phyloP scores from a whole-genome alignment of 2,113 vertebrate genomes.

The Larimichthys crocea region DNA sequence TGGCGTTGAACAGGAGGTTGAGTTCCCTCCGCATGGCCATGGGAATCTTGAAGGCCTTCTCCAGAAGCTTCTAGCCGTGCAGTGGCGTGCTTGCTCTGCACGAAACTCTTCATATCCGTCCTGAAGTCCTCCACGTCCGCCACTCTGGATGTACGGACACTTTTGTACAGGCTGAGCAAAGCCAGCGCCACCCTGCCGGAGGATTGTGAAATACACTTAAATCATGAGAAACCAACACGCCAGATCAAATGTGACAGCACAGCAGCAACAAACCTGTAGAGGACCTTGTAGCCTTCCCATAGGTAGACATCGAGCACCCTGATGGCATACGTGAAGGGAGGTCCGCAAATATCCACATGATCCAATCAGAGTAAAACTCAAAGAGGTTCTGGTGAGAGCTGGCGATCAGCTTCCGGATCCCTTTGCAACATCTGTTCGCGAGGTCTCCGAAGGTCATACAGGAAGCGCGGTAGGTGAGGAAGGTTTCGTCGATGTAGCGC shows the following conservation, averaged over 20 bases:
- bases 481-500: slow-evolving; percentile 89
- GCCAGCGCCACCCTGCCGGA: slow-evolving; percentile 86
- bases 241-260: neutral
- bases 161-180: slow-evolving; percentile 87
- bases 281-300: slow-evolving; percentile 91
- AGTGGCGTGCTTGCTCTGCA: slow-evolving; percentile 81
- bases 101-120: slow-evolving; percentile 86
- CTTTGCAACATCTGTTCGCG: slow-evolving; percentile 89
- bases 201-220: slow-evolving; percentile 34
- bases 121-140: slow-evolving; percentile 84
- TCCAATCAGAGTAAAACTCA: slow-evolving; percentile 91
- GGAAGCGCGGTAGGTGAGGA: slow-evolving; percentile 87
- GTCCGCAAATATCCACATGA: slow-evolving; percentile 90
- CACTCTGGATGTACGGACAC: slow-evolving; percentile 79
- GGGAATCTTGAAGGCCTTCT: slow-evolving; percentile 87
- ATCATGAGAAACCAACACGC: neutral
- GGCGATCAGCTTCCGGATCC: slow-evolving; percentile 88
- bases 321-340: slow-evolving; percentile 89
- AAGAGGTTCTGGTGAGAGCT: slow-evolving; percentile 86
- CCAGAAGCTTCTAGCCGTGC: slow-evolving; percentile 82
- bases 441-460: slow-evolving; percentile 93
- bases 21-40: slow-evolving; percentile 89
- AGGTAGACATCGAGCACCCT: slow-evolving; percentile 89
- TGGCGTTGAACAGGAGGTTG: slow-evolving; percentile 89
- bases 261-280: slow-evolving; percentile 82